Percentiles rank a stretch among this genome's conserved stretches.
phyloP scores from a whole-genome alignment of 2,113 vertebrate species.

The cat (Felis catus) region F.catus_Fca126_mat1.0 CM031416.1:72683501-72684000 shows the following conservation, averaged over 20 bases:
- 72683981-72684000: not conserved
- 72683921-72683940: not conserved
- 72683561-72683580: not conserved
- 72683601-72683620: no score
- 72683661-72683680: no score
- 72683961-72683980: not conserved
- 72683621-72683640: no score
- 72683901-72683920: not conserved
- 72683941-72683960: not conserved
- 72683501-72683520: not conserved
- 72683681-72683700: no score
- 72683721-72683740: no score
- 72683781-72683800: no score
- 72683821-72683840: not conserved
- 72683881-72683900: not conserved
- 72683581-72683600: not conserved
- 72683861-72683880: not conserved
- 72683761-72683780: no score
- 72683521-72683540: not conserved
- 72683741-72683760: no score
- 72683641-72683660: no score
- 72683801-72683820: no score
- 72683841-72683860: not conserved
- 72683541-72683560: not conserved
- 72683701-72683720: no score